These are phyloP conservation scores for Drosophila pseudoananassae DNA, from an alignment of 1,140 invertebrate species.

Conservation along the genomic window DNA sequence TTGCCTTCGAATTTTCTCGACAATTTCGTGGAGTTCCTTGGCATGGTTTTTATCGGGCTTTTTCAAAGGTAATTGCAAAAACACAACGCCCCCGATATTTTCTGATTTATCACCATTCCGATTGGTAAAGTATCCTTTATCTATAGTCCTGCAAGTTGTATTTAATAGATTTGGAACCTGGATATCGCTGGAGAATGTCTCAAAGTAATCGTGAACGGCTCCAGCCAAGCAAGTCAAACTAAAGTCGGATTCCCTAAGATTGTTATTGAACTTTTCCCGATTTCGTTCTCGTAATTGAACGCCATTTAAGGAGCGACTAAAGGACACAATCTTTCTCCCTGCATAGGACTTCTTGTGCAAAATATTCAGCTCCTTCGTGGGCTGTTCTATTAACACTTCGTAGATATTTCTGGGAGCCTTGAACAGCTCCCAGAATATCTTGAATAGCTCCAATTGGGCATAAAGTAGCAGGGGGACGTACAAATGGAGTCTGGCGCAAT, in stretches of 20 bases:
- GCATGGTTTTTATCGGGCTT: constrained; percentile 75
- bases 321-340: constrained; percentile 91
- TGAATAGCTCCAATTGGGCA: constrained; percentile 85
- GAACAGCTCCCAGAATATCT: constrained; percentile 86
- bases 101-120: constrained; percentile 63
- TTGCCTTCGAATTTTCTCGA: constrained; percentile 86
- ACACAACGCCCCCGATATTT: constrained; percentile 84
- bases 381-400: constrained; percentile 86
- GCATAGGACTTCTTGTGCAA: constrained; percentile 89
- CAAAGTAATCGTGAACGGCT: constrained; percentile 73
- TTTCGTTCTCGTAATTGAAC: constrained; percentile 76
- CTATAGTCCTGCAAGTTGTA: constrained; percentile 84
- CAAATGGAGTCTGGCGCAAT: constrained; percentile 84
- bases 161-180: constrained; percentile 80
- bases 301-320: constrained; percentile 88
- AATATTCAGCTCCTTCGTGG: constrained; percentile 85
- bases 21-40: constrained; percentile 85
- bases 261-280: constrained; percentile 86
- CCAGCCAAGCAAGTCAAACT: constrained; percentile 85
- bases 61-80: constrained; percentile 84
- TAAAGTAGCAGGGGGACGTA: constrained; percentile 86
- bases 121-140: constrained; percentile 78
- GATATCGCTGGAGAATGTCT: constrained; percentile 38
- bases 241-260: constrained; percentile 89
- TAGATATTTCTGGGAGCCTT: constrained; percentile 86